Evolutionary conservation across 2,888 invertebrate species (phyloP).

Genomic region (Spodoptera exigua): DNA sequence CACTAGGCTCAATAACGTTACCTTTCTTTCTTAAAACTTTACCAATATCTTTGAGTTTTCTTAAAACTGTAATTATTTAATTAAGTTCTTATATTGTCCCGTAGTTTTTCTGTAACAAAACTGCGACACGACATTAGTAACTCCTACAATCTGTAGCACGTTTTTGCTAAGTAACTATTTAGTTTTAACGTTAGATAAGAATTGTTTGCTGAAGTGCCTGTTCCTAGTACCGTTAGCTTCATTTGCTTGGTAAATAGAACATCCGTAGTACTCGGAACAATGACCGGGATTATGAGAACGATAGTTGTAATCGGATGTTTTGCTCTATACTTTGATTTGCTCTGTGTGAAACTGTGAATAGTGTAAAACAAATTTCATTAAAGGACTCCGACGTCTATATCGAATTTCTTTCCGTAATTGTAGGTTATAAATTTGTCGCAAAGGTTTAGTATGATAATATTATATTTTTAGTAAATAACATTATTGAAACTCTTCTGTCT

Average conservation of each 20-base stretch:
- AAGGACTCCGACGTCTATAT: too few species aligned
- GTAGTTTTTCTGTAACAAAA: slow-evolving; percentile 15
- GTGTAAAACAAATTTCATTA: too few species aligned
- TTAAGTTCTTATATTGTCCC: not conserved
- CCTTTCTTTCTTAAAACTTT: too few species aligned
- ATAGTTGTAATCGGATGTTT: slow-evolving; percentile 17
- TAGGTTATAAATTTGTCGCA: too few species aligned
- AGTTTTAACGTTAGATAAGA: slow-evolving; percentile 78
- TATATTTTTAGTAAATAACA: too few species aligned
- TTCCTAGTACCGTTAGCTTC: slow-evolving; percentile 61
- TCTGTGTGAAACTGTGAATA: slow-evolving; percentile 5
- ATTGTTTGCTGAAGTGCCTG: slow-evolving; percentile 67
- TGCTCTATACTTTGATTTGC: slow-evolving; percentile 18
- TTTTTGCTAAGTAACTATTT: slow-evolving; percentile 78
- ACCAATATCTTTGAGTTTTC: too few species aligned
- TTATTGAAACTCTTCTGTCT: too few species aligned
- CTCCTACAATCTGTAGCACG: slow-evolving; percentile 75
- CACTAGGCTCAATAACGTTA: too few species aligned
- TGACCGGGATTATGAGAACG: slow-evolving; percentile 37
- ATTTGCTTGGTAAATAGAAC: slow-evolving; percentile 54
- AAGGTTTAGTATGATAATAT: too few species aligned
- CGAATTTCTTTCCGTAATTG: too few species aligned
- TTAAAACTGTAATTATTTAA: not conserved
- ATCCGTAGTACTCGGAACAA: slow-evolving; percentile 49
- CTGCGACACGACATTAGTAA: slow-evolving; percentile 56